Base-by-base conservation (phyloP, 2,888 invertebrate genomes). In the Opisthograptis luteolata region DNA sequence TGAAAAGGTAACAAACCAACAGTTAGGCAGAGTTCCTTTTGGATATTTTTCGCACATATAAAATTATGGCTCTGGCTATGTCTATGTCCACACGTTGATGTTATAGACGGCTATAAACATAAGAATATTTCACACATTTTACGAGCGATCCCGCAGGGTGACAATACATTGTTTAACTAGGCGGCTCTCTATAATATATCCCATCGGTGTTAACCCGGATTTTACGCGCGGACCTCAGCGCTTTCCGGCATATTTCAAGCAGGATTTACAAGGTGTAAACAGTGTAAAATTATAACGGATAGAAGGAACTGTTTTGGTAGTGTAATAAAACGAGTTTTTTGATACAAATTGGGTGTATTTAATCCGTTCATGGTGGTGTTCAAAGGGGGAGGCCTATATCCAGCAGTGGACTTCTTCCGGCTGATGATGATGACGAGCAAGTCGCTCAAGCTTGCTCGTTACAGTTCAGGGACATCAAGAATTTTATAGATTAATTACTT, bases 171-270 rank as follows among this genome's bases (percentile, higher is more conserved):
- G 46, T 55, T 51, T 56, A 54, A 47, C 48, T 45, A 45, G 42
- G 54, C 52, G 53, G 47, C 45, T 40, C 45, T 53, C 34, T 51
- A 46, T 53, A 58, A 58, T 55, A 59, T 42, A 40, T 34, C 41
- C 43, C 50, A 36, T 53, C 43, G 45, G 40, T 30, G 44, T 46
- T 48, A 55, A 50, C 47, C 45, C 42, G 39, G 41, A 31, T 44
- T 47, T 48, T 52, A 60, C 47, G 49, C 37, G 47, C 44, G 55
- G 55, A 51, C 60, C 53, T 54, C 56, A 41, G 58, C 40, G 41
- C 60, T 58, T 64, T 64, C 62, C 58, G 54, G 57, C 40, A 25
- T 58, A 61, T 66, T 68, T 68, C 59, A 57, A 55, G 51, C 58
- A 49, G 60, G 62, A 68, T 68, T 69, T 72, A 58, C 51, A 53